Evolutionary conservation across 2,888 invertebrate species (phyloP).

Genomic region (Himalopsyche kuldschensis): DNA sequence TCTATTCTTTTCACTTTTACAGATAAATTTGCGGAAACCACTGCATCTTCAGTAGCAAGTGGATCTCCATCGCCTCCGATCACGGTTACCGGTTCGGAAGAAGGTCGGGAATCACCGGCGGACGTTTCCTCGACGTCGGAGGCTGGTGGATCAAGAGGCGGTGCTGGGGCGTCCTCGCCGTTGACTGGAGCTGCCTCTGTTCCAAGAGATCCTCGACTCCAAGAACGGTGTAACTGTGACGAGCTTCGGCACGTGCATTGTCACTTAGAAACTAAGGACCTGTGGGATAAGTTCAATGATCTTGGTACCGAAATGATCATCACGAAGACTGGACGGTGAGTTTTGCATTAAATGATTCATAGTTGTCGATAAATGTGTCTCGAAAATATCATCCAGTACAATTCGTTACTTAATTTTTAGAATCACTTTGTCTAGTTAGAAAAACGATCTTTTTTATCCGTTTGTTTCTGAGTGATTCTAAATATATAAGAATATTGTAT

Average conservation of each 20-base stretch:
- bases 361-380: too few relatives aligned
- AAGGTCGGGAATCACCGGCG: slow-evolving; percentile 64
- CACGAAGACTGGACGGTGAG: slow-evolving; percentile 92
- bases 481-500: too few relatives aligned
- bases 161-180: slow-evolving; percentile 53
- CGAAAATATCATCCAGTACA: too few relatives aligned
- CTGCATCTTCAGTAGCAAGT: slow-evolving; percentile 62
- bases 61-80: slow-evolving; percentile 61
- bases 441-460: too few relatives aligned
- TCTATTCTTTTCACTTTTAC: slow-evolving; percentile 46
- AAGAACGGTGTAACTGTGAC: slow-evolving; percentile 77
- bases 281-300: slow-evolving; percentile 96
- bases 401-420: too few relatives aligned
- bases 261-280: slow-evolving; percentile 91
- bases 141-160: slow-evolving; percentile 39
- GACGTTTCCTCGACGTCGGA: slow-evolving; percentile 69
- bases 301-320: slow-evolving; percentile 98
- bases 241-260: slow-evolving; percentile 83
- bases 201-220: slow-evolving; percentile 57
- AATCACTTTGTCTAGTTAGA: too few relatives aligned
- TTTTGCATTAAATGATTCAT: background rate
- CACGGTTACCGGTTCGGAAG: slow-evolving; percentile 47
- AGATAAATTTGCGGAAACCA: slow-evolving; percentile 71
- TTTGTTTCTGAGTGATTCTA: too few relatives aligned
- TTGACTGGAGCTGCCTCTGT: slow-evolving; percentile 46